phyloP scores from a whole-genome alignment of 2,797 vertebrate species.

The Muraenolepis orangiensis region DNA sequence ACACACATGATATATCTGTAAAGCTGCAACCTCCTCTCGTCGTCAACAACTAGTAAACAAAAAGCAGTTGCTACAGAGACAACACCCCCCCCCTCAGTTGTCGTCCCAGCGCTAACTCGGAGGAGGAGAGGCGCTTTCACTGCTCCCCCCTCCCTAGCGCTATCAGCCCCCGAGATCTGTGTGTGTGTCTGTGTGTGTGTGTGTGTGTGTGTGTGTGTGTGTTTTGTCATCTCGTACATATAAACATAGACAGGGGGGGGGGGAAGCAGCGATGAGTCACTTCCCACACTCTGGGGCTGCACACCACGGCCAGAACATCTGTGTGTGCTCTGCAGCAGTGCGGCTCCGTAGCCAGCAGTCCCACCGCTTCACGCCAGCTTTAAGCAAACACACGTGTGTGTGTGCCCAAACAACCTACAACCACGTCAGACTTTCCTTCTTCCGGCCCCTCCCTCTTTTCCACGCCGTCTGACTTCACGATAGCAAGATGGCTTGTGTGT shows the following conservation, averaged over 20 bases:
- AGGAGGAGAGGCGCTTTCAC: not conserved
- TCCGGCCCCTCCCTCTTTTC: slow-evolving; percentile 50
- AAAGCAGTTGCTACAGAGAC: not conserved
- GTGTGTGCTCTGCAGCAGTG: slow-evolving; percentile 31
- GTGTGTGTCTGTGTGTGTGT: not conserved
- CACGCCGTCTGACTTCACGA: slow-evolving; percentile 59
- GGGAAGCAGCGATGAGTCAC: slow-evolving; percentile 55
- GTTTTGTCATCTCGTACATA: slow-evolving; percentile 6
- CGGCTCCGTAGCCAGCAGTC: slow-evolving; percentile 22
- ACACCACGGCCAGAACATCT: slow-evolving; percentile 42
- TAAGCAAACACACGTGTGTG: slow-evolving; percentile 68
- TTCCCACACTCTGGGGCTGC: slow-evolving; percentile 33
- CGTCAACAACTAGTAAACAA: not conserved
- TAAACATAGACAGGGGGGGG: slow-evolving; percentile 50
- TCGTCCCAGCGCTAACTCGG: not conserved
- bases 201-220: not conserved
- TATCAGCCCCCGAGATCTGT: not conserved
- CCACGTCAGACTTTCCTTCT: slow-evolving; percentile 70
- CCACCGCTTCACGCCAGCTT: slow-evolving; percentile 49
- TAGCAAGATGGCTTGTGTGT: slow-evolving; percentile 39
- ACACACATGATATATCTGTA: too few relatives aligned
- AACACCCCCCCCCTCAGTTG: not conserved
- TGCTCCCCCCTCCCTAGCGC: not conserved
- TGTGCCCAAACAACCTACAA: slow-evolving; percentile 38
- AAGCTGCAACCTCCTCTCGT: not conserved